Evolutionary conservation across 2,888 invertebrate genomes (phyloP), one percentile per base, ranked within the genome.

Genomic region (Brachynemurus nebulosus): DNA sequence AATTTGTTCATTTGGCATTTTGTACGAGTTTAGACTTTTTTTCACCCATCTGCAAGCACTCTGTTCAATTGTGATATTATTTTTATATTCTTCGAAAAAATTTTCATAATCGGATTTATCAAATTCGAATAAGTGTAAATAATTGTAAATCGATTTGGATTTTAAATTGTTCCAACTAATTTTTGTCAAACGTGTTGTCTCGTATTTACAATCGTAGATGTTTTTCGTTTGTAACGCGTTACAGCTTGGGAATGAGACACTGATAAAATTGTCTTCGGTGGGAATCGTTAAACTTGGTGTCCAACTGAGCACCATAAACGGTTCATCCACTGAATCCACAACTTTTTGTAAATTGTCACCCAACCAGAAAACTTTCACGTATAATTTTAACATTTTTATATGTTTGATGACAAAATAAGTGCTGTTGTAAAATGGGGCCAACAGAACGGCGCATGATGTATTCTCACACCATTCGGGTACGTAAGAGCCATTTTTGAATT

Each of bases 31-130:
- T n/a, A n/a, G n/a, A n/a, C n/a, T n/a, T n/a, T n/a, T n/a, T 20
- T 51, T 57, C 50, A 86, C 60, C 84, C 84, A 86, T 5, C 68
- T 60, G 57, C 86, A 86, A 0, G 85, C 83, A 1, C 76, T 64
- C 1, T 68, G 59, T 3, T 67, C 56, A 1, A 48, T 30, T 44
- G 51, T 11, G 45, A 4, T 30, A 11, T 23, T 7, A 23, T 23
- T 11, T 30, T 6, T n/a, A 30, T 30, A 30, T 30, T 30, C 5
- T 18, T 58, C 49, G 36, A 78, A 59, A 33, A 78, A 55, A 20
- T 63, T 59, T 36, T 66, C 61, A 54, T 76, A 79, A 53, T 74
- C 68, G n/a, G n/a, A n/a, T n/a, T n/a, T n/a, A n/a, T n/a, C n/a
- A n/a, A n/a, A n/a, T n/a, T n/a, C n/a, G n/a, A n/a, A n/a, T n/a